Percentiles rank a stretch among this genome's conserved stretches.
These are phyloP conservation scores for Epinephelus moara DNA, from an alignment of 2,113 vertebrate genomes.

Conservation along the genomic window DNA sequence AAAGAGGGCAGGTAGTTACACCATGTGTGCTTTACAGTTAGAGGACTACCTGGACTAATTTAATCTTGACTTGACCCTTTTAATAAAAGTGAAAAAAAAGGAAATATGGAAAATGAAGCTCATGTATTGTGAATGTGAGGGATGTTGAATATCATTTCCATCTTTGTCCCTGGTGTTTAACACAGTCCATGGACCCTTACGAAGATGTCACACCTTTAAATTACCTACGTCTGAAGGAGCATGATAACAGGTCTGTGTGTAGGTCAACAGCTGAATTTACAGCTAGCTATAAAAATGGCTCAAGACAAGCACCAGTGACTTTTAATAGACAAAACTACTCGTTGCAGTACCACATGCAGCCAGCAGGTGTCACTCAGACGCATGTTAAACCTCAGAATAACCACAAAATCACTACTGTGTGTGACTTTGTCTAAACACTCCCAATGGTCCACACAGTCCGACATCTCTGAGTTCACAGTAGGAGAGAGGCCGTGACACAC, in stretches of 20 bases:
- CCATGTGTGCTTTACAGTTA: neutral
- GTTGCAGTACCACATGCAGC: conserved; percentile 24
- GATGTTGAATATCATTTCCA: neutral
- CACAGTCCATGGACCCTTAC: neutral
- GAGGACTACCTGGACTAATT: neutral
- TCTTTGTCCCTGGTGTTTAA: neutral
- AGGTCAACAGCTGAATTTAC: neutral
- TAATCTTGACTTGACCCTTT: neutral
- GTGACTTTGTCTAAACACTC: neutral
- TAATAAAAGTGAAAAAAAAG: neutral
- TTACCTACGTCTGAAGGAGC: no score
- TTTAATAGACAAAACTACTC: neutral
- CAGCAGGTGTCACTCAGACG: conserved; percentile 53
- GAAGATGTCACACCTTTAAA: neutral
- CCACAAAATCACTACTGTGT: neutral
- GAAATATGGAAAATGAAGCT: neutral
- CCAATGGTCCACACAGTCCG: neutral
- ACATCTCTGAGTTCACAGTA: neutral
- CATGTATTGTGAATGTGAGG: neutral
- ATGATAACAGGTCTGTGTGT: neutral
- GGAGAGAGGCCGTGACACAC: neutral
- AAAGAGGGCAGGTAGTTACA: neutral
- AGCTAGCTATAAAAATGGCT: no score
- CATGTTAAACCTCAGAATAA: neutral
- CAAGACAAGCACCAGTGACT: neutral